A percentile compares a stretch with the other conserved stretches of the same genome.
phyloP scores from a whole-genome alignment of 2,113 vertebrate genomes.

The Lepus europaeus region DNA sequence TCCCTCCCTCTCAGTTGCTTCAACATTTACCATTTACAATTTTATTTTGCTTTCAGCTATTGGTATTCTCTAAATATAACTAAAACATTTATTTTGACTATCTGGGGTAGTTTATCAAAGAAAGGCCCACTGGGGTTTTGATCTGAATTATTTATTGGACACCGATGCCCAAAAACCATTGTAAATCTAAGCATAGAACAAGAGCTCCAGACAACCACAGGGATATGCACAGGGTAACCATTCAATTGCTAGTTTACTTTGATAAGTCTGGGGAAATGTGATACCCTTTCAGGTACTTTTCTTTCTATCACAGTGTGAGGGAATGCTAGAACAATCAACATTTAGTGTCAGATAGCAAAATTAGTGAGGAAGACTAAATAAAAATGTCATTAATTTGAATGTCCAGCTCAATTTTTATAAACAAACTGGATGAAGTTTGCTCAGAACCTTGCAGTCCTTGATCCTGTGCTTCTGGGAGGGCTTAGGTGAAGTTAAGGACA shows the following conservation, averaged over 20 bases:
- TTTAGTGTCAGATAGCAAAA: slow-evolving; percentile 20
- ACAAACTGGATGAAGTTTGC: neutral
- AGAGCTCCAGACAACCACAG: neutral
- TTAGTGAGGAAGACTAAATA: slow-evolving; percentile 23
- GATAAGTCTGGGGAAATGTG: neutral
- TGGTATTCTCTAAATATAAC: slow-evolving; percentile 47
- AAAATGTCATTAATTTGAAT: slow-evolving; percentile 38
- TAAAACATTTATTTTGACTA: slow-evolving; percentile 64
- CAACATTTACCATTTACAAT: slow-evolving; percentile 7
- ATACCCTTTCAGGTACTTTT: neutral
- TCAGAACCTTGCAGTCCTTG: neutral
- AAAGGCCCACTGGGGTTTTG: neutral
- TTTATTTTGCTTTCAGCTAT: neutral
- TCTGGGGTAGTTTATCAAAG: neutral
- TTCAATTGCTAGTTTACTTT: slow-evolving; percentile 40
- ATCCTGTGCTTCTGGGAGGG: neutral
- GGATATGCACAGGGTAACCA: neutral
- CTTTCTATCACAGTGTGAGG: neutral
- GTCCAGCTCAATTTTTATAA: neutral
- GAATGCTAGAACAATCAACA: neutral
- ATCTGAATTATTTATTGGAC: slow-evolving; percentile 32
- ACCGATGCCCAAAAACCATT: slow-evolving; percentile 33
- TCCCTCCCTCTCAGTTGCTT: slow-evolving; percentile 27
- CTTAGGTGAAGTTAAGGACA: slow-evolving; percentile 39
- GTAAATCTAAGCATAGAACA: neutral